Base-by-base conservation (phyloP, 1,140 invertebrate species). In the Amyelois transitella region DNA sequence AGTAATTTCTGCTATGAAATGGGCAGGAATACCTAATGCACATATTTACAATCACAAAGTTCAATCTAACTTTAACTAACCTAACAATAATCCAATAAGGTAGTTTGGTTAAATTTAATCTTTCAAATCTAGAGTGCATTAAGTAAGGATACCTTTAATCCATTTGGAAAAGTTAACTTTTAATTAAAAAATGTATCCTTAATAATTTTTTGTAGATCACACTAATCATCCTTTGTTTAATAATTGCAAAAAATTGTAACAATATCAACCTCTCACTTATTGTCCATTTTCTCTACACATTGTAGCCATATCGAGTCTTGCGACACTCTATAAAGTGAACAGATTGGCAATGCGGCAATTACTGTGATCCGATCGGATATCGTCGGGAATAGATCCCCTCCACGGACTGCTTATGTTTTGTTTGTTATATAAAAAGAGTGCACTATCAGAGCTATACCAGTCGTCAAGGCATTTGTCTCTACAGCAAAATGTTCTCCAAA, bases 381-480 rank as follows among this genome's bases (percentile, higher is more conserved):
- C 77, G 71, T 75, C 76, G 68, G 84, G 81, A 81, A 77, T 77
- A 82, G 69, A 63, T 66, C 68, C 81, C 81, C 84, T 69, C 83
- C 75, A 77, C 60, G 49, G 25, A 50, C 56, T 60, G 57, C 69
- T 77, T 81, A 80, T 79, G 73, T 83, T 87, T 85, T 83, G 79
- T 87, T 86, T 79, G 74, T 84, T 84, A 85, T 87, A 87, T 87
- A 87, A 83, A 86, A 87, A 85, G 80, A 80, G 66, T 74, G 69
- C 69, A 66, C 64, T 72, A 77, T 77, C 81, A 74, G 55, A 77
- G 66, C 60, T 60, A 74, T 72, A 83, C 64, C 84, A 86, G 81
- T 86, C 72, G 66, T 77, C 71, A 75, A 77, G 65, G 70, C 66
- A 72, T 78, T 80, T 77, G 81, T 75, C 69, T 72, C 66, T 58